These are phyloP conservation scores for Tragelaphus strepsiceros DNA, from an alignment of 2,113 vertebrate genomes.

Conservation along the genomic window DNA sequence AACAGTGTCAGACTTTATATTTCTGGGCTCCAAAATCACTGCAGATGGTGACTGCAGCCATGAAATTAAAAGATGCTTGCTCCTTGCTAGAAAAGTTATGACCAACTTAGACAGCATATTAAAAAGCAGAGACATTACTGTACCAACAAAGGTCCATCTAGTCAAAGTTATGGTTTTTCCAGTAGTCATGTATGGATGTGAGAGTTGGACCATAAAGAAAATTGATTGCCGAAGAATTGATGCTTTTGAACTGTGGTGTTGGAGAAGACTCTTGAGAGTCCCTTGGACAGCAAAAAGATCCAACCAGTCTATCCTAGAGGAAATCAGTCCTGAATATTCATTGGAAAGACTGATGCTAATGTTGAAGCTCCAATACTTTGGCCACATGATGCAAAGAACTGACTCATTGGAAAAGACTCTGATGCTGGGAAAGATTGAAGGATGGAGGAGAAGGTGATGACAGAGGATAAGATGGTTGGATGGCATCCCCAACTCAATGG, in stretches of 20 bases:
- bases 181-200: no score
- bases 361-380: background rate
- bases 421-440: background rate
- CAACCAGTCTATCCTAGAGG: background rate
- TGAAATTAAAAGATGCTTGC: background rate
- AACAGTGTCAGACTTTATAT: no score
- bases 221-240: background rate
- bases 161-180: background rate
- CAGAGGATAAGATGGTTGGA: background rate
- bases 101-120: background rate
- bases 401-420: background rate
- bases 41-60: background rate
- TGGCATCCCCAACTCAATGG: background rate
- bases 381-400: background rate
- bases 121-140: background rate
- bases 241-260: background rate
- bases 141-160: background rate
- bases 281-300: background rate
- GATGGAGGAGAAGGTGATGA: background rate
- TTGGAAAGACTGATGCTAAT: background rate
- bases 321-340: background rate
- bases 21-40: background rate
- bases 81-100: background rate
- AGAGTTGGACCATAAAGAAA: background rate
- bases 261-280: background rate